Evolutionary conservation across 2,113 vertebrate genomes (phyloP), one percentile per base, ranked within the genome.

Genomic region (Lagopus leucura): DNA sequence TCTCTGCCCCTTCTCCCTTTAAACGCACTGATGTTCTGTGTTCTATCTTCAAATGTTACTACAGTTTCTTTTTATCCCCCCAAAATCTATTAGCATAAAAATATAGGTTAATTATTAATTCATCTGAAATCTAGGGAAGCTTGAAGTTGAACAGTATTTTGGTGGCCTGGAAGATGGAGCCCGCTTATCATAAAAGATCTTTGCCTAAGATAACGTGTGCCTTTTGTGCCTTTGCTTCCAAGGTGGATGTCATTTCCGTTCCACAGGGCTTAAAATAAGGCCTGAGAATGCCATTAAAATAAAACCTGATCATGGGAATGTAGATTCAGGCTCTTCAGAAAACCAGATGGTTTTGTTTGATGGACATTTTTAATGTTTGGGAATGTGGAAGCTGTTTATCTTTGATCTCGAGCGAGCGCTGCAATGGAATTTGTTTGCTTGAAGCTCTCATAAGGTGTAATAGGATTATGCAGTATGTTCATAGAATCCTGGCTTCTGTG

Each of bases 371-470:
- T 45, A 70, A 15, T 88, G 40, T 93, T 80, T 40, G 13, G 27
- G 28, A 28, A 38, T 84, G n/a, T 54, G 76, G 73, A 93, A 90
- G 24, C 71, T 78, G n/a, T 81, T 90, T 76, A 38, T 63, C 47
- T 90, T 92, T 96, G 91, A 91, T 94, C 84, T 82, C 75, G 86
- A 90, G 89, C 77, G 82, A 96, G 67, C 57, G 61, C 45, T 91
- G 21, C 75, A 93, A 94, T 71, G 55, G 48, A 94, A 66, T 92
- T 94, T 81, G 54, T 88, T 95, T 97, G 55, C 87, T 86, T 86
- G 43, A 91, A 93, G 36, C 16, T 80, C 82, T 45, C 69, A 82
- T 94, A 55, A 80, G 64, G 61, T 96, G 11, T 92, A 89, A 94
- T 76, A 83, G 65, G 65, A 91, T 93, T 92, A 76, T 48, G 13